phyloP scores from a whole-genome alignment of 2,797 vertebrate species.

The Aplochiton taeniatus region DNA sequence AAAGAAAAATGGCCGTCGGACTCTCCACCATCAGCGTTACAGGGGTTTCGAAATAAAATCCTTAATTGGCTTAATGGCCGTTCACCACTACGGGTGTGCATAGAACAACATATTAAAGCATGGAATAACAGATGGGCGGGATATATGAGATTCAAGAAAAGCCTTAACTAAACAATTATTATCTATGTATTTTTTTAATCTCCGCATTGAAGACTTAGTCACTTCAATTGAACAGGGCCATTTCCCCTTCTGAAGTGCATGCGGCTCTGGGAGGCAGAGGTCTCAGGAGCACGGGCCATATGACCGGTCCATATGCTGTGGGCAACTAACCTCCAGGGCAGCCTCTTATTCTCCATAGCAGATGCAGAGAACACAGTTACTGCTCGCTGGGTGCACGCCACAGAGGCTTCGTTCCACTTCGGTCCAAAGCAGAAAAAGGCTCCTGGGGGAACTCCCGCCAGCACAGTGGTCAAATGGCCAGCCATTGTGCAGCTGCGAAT shows the following conservation, averaged over 20 bases:
- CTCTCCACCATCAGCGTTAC: too few relatives aligned
- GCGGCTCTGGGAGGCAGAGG: background rate
- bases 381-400: slow-evolving; percentile 52
- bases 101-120: too few relatives aligned
- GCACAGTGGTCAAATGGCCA: background rate
- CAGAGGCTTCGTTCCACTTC: slow-evolving; percentile 22
- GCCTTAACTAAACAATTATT: too few relatives aligned
- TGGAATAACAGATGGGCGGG: too few relatives aligned
- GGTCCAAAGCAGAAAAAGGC: slow-evolving; percentile 8
- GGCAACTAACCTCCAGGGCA: slow-evolving; percentile 40
- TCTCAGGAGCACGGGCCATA: background rate
- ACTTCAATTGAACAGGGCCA: background rate
- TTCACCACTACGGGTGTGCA: too few relatives aligned
- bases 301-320: slow-evolving; percentile 16
- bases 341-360: slow-evolving; percentile 48
- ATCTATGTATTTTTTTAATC: too few relatives aligned
- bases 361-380: slow-evolving; percentile 60
- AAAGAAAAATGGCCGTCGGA: too few relatives aligned
- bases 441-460: background rate
- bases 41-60: too few relatives aligned
- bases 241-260: background rate
- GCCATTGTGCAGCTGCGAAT: background rate
- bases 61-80: too few relatives aligned
- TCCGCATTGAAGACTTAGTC: background rate
- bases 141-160: too few relatives aligned